Conservation (phyloP, 2,888 invertebrate species). For the Orchestes rusci region DNA sequence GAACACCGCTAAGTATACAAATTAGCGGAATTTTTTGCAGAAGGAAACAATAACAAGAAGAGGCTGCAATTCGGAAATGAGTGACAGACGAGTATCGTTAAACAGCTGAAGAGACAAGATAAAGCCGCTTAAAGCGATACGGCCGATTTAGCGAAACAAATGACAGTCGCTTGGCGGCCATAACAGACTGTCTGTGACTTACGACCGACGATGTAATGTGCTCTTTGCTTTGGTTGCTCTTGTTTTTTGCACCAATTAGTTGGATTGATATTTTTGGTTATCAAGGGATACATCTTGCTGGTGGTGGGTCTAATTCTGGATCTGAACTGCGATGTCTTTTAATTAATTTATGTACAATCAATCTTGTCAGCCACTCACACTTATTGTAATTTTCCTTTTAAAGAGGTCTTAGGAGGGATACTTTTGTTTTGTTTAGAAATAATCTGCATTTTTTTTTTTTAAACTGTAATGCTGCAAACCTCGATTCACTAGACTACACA, state of each 20-base stretch:
- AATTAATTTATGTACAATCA: too few species aligned
- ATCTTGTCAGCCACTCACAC: too few species aligned
- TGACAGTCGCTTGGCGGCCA: slow-evolving; percentile 43
- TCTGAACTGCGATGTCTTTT: too few species aligned
- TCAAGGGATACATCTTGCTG: slow-evolving; percentile 25
- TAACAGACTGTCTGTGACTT: slow-evolving; percentile 37
- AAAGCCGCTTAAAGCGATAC: slow-evolving; percentile 43
- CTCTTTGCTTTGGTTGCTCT: slow-evolving; percentile 40
- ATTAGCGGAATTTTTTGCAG: slow-evolving; percentile 14
- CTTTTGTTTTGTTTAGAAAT: too few species aligned
- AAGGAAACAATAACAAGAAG: slow-evolving; percentile 23
- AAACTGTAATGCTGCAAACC: too few species aligned
- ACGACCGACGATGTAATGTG: slow-evolving; percentile 37
- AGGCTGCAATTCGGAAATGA: slow-evolving; percentile 42
- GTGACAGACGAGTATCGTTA: slow-evolving; percentile 47
- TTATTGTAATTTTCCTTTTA: too few species aligned
- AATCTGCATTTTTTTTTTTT: too few species aligned
- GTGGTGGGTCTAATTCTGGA: too few species aligned
- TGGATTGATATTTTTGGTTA: slow-evolving; percentile 43
- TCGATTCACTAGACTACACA: too few species aligned
- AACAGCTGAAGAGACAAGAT: slow-evolving; percentile 46
- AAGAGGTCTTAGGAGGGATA: too few species aligned
- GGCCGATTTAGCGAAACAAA: slow-evolving; percentile 47
- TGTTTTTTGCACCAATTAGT: slow-evolving; percentile 43
- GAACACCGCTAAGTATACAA: slow-evolving; percentile 22